Percentiles rank a stretch among this genome's conserved stretches.
phyloP scores from a whole-genome alignment of 2,888 invertebrate genomes.

The Diabrotica balteata region DNA sequence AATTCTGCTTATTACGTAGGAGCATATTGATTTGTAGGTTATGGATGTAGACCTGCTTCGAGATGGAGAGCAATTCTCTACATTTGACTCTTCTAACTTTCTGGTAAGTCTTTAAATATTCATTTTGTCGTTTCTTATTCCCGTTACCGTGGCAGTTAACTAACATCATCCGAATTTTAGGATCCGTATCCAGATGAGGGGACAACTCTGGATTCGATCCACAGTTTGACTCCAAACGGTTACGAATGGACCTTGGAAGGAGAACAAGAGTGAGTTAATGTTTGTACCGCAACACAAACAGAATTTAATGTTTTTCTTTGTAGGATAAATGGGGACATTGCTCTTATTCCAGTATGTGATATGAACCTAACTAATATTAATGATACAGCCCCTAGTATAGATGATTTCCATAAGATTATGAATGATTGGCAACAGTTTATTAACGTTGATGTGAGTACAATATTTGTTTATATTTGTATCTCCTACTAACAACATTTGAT shows the following conservation, averaged over 20 bases:
- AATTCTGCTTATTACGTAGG: slow-evolving; percentile 22
- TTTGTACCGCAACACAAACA: neutral
- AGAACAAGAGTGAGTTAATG: slow-evolving; percentile 57
- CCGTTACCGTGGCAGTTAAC: slow-evolving; percentile 14
- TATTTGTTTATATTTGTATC: no score
- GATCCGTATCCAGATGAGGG: slow-evolving; percentile 37
- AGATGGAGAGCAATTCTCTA: slow-evolving; percentile 63
- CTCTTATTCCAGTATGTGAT: slow-evolving; percentile 55
- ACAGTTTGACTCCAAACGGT: slow-evolving; percentile 29
- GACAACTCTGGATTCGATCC: slow-evolving; percentile 30
- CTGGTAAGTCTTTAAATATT: slow-evolving; percentile 31
- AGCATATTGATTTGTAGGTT: slow-evolving; percentile 45
- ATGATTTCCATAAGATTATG: slow-evolving; percentile 63
- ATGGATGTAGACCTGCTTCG: slow-evolving; percentile 64
- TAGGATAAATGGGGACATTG: slow-evolving; percentile 60
- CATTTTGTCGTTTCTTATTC: slow-evolving; percentile 11
- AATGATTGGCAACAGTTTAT: slow-evolving; percentile 64
- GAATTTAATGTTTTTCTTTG: slow-evolving; percentile 14
- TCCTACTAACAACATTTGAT: no score
- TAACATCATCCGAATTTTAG: slow-evolving; percentile 27
- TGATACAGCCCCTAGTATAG: slow-evolving; percentile 54
- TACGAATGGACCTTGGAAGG: slow-evolving; percentile 43
- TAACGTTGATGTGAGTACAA: slow-evolving; percentile 58
- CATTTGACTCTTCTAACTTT: slow-evolving; percentile 38
- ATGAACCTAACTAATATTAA: slow-evolving; percentile 38